Percentiles rank a stretch among this genome's conserved stretches.
Conservation (phyloP, 1,140 invertebrate genomes). For the Heliothis subflexa region DNA sequence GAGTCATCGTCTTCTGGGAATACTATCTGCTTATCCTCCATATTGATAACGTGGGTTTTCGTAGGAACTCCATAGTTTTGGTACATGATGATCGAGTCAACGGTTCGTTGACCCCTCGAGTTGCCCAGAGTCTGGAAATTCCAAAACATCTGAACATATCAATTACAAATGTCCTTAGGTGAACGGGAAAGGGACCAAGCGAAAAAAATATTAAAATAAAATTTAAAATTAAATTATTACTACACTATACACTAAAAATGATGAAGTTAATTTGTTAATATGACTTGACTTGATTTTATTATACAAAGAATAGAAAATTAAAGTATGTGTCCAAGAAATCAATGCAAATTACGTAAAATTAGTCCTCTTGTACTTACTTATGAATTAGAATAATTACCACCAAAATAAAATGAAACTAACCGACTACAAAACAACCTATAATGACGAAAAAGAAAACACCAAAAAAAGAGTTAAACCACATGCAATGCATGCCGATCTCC, state of each 20-base stretch:
- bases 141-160: constrained; percentile 89
- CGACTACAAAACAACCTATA: neutral
- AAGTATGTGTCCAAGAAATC: too few species aligned
- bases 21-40: constrained; percentile 77
- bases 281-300: too few species aligned
- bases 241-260: neutral
- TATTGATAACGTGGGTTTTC: constrained; percentile 66
- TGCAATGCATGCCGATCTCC: constrained; percentile 45
- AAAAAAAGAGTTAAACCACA: neutral
- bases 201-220: neutral
- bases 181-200: neutral
- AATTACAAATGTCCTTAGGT: constrained; percentile 73
- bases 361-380: too few species aligned
- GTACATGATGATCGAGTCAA: constrained; percentile 75
- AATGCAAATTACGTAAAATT: too few species aligned
- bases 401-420: neutral
- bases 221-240: neutral
- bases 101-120: constrained; percentile 85
- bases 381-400: too few species aligned
- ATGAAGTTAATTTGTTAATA: too few species aligned
- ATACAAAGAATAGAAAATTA: too few species aligned
- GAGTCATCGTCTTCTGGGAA: constrained; percentile 80
- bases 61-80: constrained; percentile 73
- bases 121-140: constrained; percentile 90
- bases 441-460: neutral